phyloP scores from a whole-genome alignment of 2,797 vertebrate genomes.

The Pachyuromys duprasi region DNA sequence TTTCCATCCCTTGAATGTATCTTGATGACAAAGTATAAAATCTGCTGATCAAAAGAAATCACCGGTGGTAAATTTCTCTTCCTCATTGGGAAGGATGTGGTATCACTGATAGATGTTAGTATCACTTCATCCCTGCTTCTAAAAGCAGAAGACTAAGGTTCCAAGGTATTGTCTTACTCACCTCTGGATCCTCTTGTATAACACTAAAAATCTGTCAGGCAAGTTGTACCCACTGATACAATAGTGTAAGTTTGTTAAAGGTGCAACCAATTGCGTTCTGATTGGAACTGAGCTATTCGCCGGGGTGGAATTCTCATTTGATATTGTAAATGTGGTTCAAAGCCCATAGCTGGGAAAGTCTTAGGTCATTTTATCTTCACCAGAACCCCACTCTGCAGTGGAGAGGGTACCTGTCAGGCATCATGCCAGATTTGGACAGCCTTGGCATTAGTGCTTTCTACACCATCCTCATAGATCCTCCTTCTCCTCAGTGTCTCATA shows the following conservation, averaged over 20 bases:
- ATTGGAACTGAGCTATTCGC: not conserved
- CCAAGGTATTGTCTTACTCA: not conserved
- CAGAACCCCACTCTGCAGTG: not conserved
- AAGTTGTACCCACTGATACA: not conserved
- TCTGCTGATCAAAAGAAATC: not conserved
- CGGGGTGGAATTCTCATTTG: not conserved
- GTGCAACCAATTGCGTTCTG: too few relatives aligned
- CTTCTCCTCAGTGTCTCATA: not conserved
- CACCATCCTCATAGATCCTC: fast-evolving
- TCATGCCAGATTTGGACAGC: not conserved
- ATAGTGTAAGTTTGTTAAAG: not conserved
- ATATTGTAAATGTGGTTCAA: not conserved
- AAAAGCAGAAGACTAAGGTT: not conserved
- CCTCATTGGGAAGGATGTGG: not conserved
- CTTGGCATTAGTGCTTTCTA: not conserved
- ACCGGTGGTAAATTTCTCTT: not conserved
- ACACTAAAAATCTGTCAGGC: not conserved
- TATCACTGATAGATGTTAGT: not conserved
- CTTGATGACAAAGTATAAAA: not conserved
- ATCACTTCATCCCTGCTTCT: not conserved
- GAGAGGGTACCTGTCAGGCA: not conserved
- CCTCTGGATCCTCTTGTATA: not conserved
- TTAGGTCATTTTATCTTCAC: not conserved
- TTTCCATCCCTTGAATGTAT: not conserved
- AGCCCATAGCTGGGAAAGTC: not conserved